phyloP scores from a whole-genome alignment of 2,888 invertebrate species.

The Dusona sp. region DNA sequence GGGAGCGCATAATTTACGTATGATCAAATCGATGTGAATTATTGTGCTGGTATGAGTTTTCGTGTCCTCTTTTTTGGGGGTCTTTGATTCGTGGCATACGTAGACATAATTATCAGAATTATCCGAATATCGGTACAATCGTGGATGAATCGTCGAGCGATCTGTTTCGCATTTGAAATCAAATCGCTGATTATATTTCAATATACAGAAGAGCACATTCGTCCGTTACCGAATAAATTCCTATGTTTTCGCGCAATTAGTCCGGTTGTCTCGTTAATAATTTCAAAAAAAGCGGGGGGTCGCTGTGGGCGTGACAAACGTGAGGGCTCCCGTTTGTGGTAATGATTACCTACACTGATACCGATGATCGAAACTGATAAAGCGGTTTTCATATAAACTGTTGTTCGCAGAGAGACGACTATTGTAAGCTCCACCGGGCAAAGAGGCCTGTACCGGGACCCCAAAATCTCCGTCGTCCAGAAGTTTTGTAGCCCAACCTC shows the following conservation, averaged over 20 bases:
- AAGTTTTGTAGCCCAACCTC: conserved; percentile 13
- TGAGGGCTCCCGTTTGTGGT: conserved; percentile 56
- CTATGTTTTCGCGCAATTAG: not conserved
- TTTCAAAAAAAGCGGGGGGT: conserved; percentile 19
- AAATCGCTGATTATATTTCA: conserved; percentile 7
- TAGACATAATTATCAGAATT: conserved; percentile 12
- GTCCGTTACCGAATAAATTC: not conserved
- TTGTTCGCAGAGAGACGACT: conserved; percentile 66
- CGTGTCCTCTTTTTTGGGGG: conserved; percentile 13
- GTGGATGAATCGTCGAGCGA: not conserved
- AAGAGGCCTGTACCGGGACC: not conserved
- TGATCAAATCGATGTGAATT: conserved; percentile 1
- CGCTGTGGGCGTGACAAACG: conserved; percentile 48
- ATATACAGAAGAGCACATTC: not conserved
- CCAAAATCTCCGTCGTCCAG: not conserved
- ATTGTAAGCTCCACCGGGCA: conserved; percentile 60
- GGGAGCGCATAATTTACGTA: not conserved
- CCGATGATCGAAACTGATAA: conserved; percentile 75
- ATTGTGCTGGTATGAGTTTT: conserved; percentile 2
- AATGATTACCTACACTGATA: conserved; percentile 71
- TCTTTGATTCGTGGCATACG: not conserved
- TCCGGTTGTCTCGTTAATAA: conserved; percentile 1
- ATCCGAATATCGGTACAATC: not conserved
- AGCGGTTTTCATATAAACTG: conserved; percentile 76
- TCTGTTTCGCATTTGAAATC: not conserved